A percentile compares a stretch with the other conserved stretches of the same genome.
phyloP scores from a whole-genome alignment of 2,888 invertebrate species.

The Cheilosia grossa region DNA sequence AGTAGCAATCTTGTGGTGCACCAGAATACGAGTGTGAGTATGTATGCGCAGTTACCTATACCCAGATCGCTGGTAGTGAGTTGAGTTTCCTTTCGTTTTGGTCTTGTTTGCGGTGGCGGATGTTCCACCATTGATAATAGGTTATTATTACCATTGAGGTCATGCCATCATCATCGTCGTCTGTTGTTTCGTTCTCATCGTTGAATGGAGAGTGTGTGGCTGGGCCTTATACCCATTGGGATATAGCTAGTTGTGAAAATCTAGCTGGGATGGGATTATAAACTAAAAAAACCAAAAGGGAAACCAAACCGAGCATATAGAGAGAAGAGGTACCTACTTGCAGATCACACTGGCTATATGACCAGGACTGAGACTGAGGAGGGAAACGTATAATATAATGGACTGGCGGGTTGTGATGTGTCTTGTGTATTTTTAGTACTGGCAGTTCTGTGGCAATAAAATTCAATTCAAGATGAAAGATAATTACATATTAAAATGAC shows the following conservation, averaged over 20 bases:
- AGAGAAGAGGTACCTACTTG: slow-evolving; percentile 14
- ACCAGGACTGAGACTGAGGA: background rate
- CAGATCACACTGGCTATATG: slow-evolving; percentile 20
- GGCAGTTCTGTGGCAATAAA: slow-evolving; percentile 70
- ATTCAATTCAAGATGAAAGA: slow-evolving; percentile 75
- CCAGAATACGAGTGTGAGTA: background rate
- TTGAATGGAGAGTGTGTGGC: slow-evolving; percentile 50
- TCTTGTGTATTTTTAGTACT: slow-evolving; percentile 61
- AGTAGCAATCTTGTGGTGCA: slow-evolving; percentile 41
- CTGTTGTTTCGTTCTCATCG: slow-evolving; percentile 25
- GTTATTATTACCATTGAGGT: slow-evolving; percentile 74
- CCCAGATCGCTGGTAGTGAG: slow-evolving; percentile 29
- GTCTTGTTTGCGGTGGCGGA: slow-evolving; percentile 72
- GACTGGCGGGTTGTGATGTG: slow-evolving; percentile 23
- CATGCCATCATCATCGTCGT: slow-evolving; percentile 60
- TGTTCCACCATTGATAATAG: slow-evolving; percentile 74
- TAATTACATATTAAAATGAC: slow-evolving; percentile 74
- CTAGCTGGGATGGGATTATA: slow-evolving; percentile 62
- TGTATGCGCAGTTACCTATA: slow-evolving; percentile 1
- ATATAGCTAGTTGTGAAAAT: slow-evolving; percentile 61
- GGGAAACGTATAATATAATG: slow-evolving; percentile 18
- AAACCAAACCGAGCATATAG: slow-evolving; percentile 57
- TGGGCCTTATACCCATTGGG: slow-evolving; percentile 42
- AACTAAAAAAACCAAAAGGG: slow-evolving; percentile 44
- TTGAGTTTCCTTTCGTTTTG: slow-evolving; percentile 57